Evolutionary conservation across 2,113 vertebrate species (phyloP).

Genomic region (Lycocorax pyrrhopterus): DNA sequence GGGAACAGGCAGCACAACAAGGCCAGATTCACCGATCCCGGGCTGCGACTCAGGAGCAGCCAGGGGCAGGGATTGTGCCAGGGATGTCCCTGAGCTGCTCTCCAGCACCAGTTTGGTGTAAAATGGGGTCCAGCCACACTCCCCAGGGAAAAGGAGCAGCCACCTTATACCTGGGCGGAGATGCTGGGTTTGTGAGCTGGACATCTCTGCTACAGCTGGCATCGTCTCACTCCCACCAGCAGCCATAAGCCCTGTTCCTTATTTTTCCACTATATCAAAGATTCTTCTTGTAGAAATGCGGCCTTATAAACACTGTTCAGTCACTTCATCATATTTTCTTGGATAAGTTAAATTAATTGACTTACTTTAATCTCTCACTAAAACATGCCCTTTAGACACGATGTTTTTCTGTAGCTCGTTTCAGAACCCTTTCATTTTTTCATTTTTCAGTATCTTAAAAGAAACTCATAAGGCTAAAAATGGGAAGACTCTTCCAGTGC

Average conservation of each 20-base stretch:
- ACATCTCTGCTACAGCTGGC: not conserved
- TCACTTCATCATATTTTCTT: slow-evolving; percentile 28
- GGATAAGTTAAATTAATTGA: slow-evolving; percentile 26
- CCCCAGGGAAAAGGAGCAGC: not conserved
- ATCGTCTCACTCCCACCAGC: not conserved
- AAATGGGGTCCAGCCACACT: not conserved
- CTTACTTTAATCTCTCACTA: not conserved
- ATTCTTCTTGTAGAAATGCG: slow-evolving; percentile 5
- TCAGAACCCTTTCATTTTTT: not conserved
- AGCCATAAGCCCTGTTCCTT: slow-evolving; percentile 6
- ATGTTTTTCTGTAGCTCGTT: not conserved
- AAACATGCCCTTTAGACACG: not conserved
- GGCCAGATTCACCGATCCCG: not conserved
- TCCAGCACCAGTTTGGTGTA: not conserved
- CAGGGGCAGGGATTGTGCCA: not conserved
- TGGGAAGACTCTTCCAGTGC: not conserved
- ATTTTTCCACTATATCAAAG: slow-evolving; percentile 42
- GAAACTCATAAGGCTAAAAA: slow-evolving; percentile 1
- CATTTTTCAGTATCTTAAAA: not conserved
- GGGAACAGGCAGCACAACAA: not conserved
- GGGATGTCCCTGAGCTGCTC: not conserved
- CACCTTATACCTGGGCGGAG: not conserved
- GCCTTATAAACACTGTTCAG: slow-evolving; percentile 14
- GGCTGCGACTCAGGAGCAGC: not conserved
- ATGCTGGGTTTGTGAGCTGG: not conserved